Evolutionary conservation across 2,797 vertebrate species (phyloP).

Genomic region (Toxotes lorentzi): DNA sequence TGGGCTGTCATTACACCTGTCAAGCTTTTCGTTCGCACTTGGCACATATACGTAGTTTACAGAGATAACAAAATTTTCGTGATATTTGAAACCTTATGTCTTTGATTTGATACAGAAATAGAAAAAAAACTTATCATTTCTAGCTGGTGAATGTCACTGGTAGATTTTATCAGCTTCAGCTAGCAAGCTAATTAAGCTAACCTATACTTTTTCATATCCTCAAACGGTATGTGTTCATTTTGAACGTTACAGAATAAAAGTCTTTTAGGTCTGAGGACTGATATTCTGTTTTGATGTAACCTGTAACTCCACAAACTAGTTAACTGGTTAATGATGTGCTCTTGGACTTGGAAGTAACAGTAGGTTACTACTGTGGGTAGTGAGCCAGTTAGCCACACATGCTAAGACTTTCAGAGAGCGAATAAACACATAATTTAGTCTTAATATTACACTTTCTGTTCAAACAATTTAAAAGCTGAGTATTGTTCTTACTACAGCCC

Average conservation of each 20-base stretch:
- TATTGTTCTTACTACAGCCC: not conserved
- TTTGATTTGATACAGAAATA: not conserved
- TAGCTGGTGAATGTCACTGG: no score
- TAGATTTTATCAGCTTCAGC: not conserved
- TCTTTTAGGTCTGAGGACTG: not conserved
- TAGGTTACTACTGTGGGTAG: not conserved
- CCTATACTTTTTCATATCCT: not conserved
- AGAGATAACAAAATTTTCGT: not conserved
- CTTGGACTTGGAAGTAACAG: not conserved
- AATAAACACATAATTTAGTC: not conserved
- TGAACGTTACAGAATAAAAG: not conserved
- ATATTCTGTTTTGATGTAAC: not conserved
- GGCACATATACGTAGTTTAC: not conserved
- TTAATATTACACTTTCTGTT: not conserved
- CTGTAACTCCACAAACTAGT: not conserved
- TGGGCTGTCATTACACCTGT: slow-evolving; percentile 11
- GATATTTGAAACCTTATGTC: not conserved
- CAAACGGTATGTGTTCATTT: not conserved
- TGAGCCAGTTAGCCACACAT: not conserved
- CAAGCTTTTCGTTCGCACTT: not conserved
- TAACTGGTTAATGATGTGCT: not conserved
- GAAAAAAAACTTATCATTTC: not conserved
- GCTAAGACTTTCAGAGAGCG: not conserved
- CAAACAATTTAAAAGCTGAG: not conserved
- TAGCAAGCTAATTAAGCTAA: not conserved